phyloP scores from a whole-genome alignment of 2,113 vertebrate genomes.

The Aramus guarauna region DNA sequence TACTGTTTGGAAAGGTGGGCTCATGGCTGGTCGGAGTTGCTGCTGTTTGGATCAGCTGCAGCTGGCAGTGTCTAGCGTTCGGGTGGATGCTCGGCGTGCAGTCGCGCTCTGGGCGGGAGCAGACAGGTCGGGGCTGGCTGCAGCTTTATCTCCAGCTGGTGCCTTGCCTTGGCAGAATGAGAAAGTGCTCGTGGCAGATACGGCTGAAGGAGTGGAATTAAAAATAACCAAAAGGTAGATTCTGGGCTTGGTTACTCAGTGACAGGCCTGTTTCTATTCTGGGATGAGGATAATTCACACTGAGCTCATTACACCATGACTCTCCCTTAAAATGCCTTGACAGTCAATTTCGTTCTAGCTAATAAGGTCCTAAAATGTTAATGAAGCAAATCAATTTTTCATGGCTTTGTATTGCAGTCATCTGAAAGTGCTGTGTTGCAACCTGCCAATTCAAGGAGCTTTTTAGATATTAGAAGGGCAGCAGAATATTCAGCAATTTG shows the following conservation, averaged over 20 bases:
- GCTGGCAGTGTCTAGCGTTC: not conserved
- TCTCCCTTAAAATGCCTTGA: slow-evolving; percentile 46
- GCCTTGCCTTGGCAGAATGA: not conserved
- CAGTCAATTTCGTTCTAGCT: slow-evolving; percentile 41
- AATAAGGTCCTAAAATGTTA: slow-evolving; percentile 64
- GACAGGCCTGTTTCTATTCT: slow-evolving; percentile 26
- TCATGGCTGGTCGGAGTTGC: not conserved
- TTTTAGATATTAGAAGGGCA: not conserved
- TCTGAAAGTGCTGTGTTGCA: slow-evolving; percentile 10
- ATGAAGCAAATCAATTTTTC: slow-evolving; percentile 63
- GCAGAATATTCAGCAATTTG: not conserved
- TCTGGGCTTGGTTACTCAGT: slow-evolving; percentile 11
- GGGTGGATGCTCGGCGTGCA: not conserved
- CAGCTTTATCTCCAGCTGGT: not conserved
- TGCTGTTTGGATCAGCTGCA: not conserved
- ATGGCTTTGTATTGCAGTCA: slow-evolving; percentile 20
- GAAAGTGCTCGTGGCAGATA: not conserved
- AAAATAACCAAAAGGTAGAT: slow-evolving; percentile 35
- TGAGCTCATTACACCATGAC: slow-evolving; percentile 33
- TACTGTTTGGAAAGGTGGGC: not conserved
- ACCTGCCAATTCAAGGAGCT: not conserved
- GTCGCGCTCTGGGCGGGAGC: not conserved
- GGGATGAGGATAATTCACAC: not conserved
- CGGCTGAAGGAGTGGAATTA: not conserved
- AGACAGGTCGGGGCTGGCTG: not conserved